These are phyloP conservation scores for Tetramorium alpestre DNA, from an alignment of 1,140 invertebrate genomes.

Conservation along the genomic window DNA sequence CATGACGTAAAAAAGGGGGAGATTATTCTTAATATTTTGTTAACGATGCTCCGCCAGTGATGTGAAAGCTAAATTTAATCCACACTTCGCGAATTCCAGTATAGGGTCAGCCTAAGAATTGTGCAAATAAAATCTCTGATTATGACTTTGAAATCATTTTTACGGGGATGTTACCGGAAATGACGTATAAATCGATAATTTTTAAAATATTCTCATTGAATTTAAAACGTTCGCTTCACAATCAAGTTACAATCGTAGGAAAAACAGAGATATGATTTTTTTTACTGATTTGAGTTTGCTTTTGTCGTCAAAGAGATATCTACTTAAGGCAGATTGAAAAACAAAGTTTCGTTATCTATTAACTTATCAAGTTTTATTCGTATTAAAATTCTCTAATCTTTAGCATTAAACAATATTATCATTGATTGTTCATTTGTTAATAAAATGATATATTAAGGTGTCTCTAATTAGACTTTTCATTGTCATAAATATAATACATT, in stretches of 20 bases:
- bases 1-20: not conserved
- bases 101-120: not conserved
- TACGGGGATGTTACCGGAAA: too few species aligned
- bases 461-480: not conserved
- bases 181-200: not conserved
- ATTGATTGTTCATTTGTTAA: not conserved
- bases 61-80: not conserved
- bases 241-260: not conserved
- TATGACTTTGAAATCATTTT: not conserved
- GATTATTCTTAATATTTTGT: not conserved
- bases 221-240: not conserved
- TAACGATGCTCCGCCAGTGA: not conserved
- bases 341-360: constrained; percentile 24
- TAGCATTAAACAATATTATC: not conserved
- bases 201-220: not conserved
- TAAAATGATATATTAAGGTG: not conserved
- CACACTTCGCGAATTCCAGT: not conserved
- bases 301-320: not conserved
- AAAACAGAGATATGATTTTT: constrained; percentile 13
- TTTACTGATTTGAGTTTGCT: not conserved
- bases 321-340: not conserved
- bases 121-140: not conserved
- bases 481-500: not conserved
- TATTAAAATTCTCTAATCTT: constrained; percentile 25
- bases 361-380: not conserved